These are phyloP conservation scores for Dynastes hyllus DNA, from an alignment of 2,888 invertebrate species.

Conservation along the genomic window DNA sequence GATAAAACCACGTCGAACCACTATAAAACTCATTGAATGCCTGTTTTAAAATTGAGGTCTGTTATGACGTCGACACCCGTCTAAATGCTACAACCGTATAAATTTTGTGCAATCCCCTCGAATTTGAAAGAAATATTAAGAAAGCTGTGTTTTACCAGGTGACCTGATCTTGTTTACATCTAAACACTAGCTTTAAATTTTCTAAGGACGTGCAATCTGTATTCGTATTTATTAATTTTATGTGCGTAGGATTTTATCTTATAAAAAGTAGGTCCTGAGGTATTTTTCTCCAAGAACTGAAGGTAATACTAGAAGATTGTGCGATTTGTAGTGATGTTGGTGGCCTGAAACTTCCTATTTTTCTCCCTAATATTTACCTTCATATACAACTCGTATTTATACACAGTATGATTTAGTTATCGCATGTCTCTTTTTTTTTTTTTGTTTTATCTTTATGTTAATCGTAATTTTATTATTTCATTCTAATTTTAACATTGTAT, in stretches of 20 bases:
- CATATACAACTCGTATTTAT: slow-evolving; percentile 23
- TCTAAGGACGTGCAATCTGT: no score
- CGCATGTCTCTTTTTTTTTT: slow-evolving; percentile 37
- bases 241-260: background rate
- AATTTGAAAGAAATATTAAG: no score
- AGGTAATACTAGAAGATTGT: slow-evolving; percentile 47
- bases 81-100: no score
- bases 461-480: slow-evolving; percentile 3
- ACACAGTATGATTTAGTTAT: slow-evolving; percentile 38
- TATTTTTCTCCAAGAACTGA: slow-evolving; percentile 49
- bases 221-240: background rate
- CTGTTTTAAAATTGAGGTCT: no score
- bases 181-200: no score
- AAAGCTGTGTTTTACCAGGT: no score
- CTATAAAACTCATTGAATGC: no score
- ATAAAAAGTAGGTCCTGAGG: slow-evolving; percentile 43
- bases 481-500: background rate
- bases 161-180: no score
- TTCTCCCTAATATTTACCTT: slow-evolving; percentile 27
- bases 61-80: no score
- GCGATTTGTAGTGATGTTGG: slow-evolving; percentile 44
- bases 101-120: no score
- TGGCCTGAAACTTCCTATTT: slow-evolving; percentile 47
- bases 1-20: no score
- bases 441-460: slow-evolving; percentile 4